Conservation (phyloP, 2,797 vertebrate genomes). For the Anguilla obscura region DNA sequence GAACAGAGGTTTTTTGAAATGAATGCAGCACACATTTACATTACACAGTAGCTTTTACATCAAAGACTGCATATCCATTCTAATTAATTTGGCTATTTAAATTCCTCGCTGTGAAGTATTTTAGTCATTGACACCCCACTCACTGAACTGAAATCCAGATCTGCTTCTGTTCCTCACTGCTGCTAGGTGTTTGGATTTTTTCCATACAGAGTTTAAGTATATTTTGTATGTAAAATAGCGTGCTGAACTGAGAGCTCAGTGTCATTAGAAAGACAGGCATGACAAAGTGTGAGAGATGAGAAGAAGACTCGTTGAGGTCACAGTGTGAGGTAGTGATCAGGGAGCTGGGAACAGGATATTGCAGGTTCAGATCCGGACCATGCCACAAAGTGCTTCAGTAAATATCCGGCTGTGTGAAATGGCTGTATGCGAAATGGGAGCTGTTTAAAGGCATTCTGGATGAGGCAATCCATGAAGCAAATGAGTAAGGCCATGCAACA, state of each 20-base stretch:
- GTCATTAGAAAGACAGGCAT: conserved; percentile 14
- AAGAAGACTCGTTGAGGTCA: not conserved
- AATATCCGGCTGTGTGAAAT: not conserved
- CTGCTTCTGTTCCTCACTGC: not conserved
- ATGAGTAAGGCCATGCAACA: not conserved
- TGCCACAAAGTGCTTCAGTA: not conserved
- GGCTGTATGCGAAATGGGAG: not conserved
- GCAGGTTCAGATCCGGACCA: not conserved
- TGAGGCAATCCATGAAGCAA: not conserved
- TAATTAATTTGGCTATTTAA: conserved; percentile 32
- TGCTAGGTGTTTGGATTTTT: not conserved
- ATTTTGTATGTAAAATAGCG: conserved; percentile 26
- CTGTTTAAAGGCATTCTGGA: not conserved
- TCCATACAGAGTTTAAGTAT: conserved; percentile 16
- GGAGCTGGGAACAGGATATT: not conserved
- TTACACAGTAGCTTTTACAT: conserved; percentile 29
- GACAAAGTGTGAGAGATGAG: not conserved
- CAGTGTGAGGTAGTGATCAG: not conserved
- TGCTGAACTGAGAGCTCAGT: not conserved
- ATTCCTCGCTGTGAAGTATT: conserved; percentile 20
- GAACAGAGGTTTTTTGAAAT: conserved; percentile 24
- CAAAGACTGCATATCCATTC: conserved; percentile 39
- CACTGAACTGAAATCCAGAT: conserved; percentile 12
- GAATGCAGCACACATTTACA: conserved; percentile 21
- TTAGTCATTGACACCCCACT: not conserved